Base-by-base conservation (phyloP, 2,888 invertebrate species). In the Odontocolon sp. region DNA sequence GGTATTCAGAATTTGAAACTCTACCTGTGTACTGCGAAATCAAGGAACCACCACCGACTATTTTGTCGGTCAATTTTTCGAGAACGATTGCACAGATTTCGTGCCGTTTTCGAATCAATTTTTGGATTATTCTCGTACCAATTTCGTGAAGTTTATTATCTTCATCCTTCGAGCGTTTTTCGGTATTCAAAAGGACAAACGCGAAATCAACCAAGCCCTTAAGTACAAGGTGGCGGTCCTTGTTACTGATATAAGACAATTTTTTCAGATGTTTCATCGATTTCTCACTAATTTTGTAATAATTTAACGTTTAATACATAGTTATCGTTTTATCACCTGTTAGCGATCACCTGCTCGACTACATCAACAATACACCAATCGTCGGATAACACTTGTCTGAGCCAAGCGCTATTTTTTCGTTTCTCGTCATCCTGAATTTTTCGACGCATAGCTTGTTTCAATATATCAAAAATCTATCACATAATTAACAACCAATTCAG, bases 1-100 rank as follows among this genome's bases (percentile, higher is more conserved):
- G n/a, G n/a, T 1, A 59, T 68, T 3, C 6, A 14, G 21, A 6
- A 11, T 2, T 14, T 36, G 1, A 33, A 16, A 33, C 6, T 14
- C 28, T 85, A 93, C 94, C 93, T 38, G 93, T 92, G 84, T 93
- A 94, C 80, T 94, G 94, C 28, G 90, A 87, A 45, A 92, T 91
- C 71, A 91, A 61, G 2, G 76, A 91, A 61, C 92, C 92, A 73
- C 92, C 91, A 0, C 91, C 91, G 8, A 93, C 87, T 88, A 94
- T 93, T 88, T 92, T 92, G 74, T 92, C 92, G 1, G 92, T 91
- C 36, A 94, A 86, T 23, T 89, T 91, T 82, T 93, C 91, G 5
- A 94, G 89, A 66, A 94, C 91, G 5, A 91, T 91, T 11, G 91
- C 87, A 0, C 93, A 92, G 61, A 92, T 92, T 36, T 92, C 90